Base-by-base conservation (phyloP, 2,888 invertebrate genomes). In the Hydropsyche betteni region DNA sequence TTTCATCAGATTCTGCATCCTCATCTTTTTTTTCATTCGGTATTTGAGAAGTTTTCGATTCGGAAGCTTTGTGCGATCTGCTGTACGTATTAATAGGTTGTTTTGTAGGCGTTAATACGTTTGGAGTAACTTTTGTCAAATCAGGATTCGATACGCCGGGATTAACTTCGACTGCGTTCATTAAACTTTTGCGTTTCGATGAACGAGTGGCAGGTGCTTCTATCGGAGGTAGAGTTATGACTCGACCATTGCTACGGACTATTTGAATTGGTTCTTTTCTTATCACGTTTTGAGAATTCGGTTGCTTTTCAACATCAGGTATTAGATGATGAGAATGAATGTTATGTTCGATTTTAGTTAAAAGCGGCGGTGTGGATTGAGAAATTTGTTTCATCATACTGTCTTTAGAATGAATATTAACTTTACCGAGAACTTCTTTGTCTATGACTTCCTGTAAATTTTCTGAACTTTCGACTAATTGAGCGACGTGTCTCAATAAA, bases 201-300 rank as follows among this genome's bases (percentile, higher is more conserved):
- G 92, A 90, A 58, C 94, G 87, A 0, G 94, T 94, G 1, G 94
- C 92, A 7, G 94, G 94, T 33, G 94, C 92, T 84, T 94, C 94
- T 74, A 94, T 93, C 0, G 94, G 94, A 12, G 94, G 94, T 78
- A 94, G 85, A 0, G 92, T 92, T 72, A 94, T 92, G 53, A 94
- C 89, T 50, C 93, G 88, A 0, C 94, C 94, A 82, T 93, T 93
- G 24, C 91, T 88, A 24, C 93, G 86, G 8, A 94, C 88, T 79
- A 94, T 91, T 84, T 94, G 93, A 76, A 92, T 91, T 0, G 91
- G 90, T 80, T 91, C 89, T 80, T 90, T 90, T 61, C 78, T 86
- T 0, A 82, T 83, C 5, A 83, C 79, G n/a, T 80, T 85, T 86
- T 64, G 82, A 77, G 14, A 83, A 82, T 74, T 80, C 52, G 81